Evolutionary conservation across 1,140 invertebrate species (phyloP).

Genomic region (Melitaea cinxia): DNA sequence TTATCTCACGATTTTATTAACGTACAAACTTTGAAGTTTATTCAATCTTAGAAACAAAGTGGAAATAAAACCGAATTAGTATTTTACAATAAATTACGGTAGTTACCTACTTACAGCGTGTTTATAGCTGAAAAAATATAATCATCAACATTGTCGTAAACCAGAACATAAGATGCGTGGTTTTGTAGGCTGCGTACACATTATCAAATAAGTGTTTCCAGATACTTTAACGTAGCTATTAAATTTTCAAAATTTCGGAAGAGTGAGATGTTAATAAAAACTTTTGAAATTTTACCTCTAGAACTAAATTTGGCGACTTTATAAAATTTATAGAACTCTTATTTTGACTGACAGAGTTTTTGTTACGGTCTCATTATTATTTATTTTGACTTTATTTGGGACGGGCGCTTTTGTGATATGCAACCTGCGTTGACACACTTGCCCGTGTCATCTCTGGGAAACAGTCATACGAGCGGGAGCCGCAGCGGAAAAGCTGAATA

Average conservation of each 20-base stretch:
- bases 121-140: slow-evolving; percentile 30
- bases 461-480: no score
- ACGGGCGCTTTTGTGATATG: no score
- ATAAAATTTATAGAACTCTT: no score
- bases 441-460: no score
- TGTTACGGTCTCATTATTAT: no score
- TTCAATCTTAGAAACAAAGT: slow-evolving; percentile 35
- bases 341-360: no score
- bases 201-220: not conserved
- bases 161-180: slow-evolving; percentile 14
- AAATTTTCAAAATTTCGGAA: not conserved
- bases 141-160: slow-evolving; percentile 35
- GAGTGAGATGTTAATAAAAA: not conserved
- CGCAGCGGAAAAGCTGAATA: no score
- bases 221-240: slow-evolving; percentile 1
- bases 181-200: slow-evolving; percentile 12
- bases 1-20: slow-evolving; percentile 30
- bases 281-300: not conserved
- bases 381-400: no score
- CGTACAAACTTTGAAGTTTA: slow-evolving; percentile 33
- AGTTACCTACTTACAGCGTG: slow-evolving; percentile 34
- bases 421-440: no score
- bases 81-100: slow-evolving; percentile 30
- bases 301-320: no score
- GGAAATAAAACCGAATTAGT: slow-evolving; percentile 35